Evolutionary conservation across 2,888 invertebrate species (phyloP), one percentile per base, ranked within the genome.

Genomic region (Ophion obscuratus): DNA sequence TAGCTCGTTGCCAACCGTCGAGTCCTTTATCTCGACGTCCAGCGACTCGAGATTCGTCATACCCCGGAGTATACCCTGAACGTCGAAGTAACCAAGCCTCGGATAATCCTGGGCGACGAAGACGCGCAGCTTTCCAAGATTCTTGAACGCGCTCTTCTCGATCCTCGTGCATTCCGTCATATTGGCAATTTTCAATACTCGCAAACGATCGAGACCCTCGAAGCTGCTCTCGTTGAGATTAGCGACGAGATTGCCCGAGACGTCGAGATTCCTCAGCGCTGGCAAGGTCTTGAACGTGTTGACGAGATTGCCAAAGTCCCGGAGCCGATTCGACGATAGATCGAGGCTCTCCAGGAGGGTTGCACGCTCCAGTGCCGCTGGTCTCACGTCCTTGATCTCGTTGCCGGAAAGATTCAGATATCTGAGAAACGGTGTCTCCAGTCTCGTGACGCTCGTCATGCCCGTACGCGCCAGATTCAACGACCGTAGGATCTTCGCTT

Each of bases 11-110:
- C 97, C 97, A 76, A 98, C 96, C 6, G 96, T 96, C 0, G 97
- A 95, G 89, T 98, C 98, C 93, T 98, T 98, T 0, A 98, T 96
- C 95, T 98, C 98, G 77, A 98, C 96, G 87, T 98, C 97, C 14
- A 98, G 94, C 88, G 95, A 95, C 93, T 98, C 97, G 64, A 98
- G 94, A 0, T 97, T 96, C 1, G 96, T 95, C 90, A 98, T 94
- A 88, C 96, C 95, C 88, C 97, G 96, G n/a, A 98, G 94, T 47
- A 98, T 96, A 0, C 98, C 98, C 91, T 97, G 97, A n/a, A 98
- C 96, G 93, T 98, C 98, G 86, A 98, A 95, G 91, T 98, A 98
- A 0, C 98, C 98, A 36, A 98, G 92, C 89, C 97, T 96, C 0
- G 98, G 98, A 91, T 97, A 97, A 73, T 97, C 96, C 91, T 96